Base-by-base conservation (phyloP, 2,797 vertebrate genomes). In the Staurois parvus region DNA sequence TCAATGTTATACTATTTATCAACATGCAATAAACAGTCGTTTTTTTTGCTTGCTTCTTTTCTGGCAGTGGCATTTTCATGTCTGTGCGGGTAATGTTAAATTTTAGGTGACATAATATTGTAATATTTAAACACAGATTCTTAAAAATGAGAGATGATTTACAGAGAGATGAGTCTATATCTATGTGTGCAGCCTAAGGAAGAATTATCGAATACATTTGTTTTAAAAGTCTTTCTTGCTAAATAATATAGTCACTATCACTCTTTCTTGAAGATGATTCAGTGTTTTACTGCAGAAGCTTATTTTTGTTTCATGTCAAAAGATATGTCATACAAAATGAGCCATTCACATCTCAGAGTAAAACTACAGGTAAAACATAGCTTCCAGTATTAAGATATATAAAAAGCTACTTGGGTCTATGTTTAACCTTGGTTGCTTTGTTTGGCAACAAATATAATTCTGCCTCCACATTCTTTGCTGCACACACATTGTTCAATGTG, bases 1-100 rank as follows among this genome's bases (percentile, higher is more conserved):
- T 79, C 76, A 85, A 85, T 85, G 64, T 17, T 24, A 59, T 32
- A 34, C 83, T 67, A 79, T 85, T 85, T 85, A 79, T 85, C 76
- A 85, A 79, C 76, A 85, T 74, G 83, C 70, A 79, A 85, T 79
- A 79, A 79, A 73, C 37, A 34, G 37, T 37, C 45, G 26, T 28
- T 73, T 56, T 72, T 48, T 42, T 30, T 84, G 56, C 68, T 62
- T 78, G 72, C 17, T 24, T 19, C 76, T 62, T 8, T 62, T 40
- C 56, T 56, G 28, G 42, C 28, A 32, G 52, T 62, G 59, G 52
- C 48, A 64, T 59, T 30, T 30, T 62, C 52, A 64, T 29, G 73
- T 76, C 45, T 56, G 13, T 30, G 21, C 9, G 26, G 26, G 5
- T 24, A 67, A 72, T 72, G 34, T 10, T 37, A 72, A 37, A 81